Evolutionary conservation across 2,888 invertebrate genomes (phyloP), one percentile per base, ranked within the genome.

Genomic region (Drosophila ustulata): DNA sequence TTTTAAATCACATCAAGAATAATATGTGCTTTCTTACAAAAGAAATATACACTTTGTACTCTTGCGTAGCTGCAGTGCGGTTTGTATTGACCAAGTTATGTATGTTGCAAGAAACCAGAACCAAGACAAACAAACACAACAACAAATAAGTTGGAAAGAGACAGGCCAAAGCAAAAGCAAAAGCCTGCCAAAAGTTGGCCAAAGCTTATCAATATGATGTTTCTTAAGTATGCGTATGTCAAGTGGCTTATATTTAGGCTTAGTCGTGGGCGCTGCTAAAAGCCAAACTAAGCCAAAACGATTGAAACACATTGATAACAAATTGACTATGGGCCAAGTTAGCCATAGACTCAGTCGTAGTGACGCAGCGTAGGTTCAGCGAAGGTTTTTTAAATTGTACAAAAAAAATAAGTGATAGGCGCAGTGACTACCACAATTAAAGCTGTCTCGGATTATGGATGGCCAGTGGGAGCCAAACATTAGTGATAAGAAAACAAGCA

Each of bases 271-370:
- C 62, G 56, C 41, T 66, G 67, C 66, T 67, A 67, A 78, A 62
- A 69, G 66, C 53, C 81, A 66, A 73, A 81, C 55, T 81, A 77
- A 81, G 75, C 77, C 81, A 77, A 71, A 76, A 49, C 61, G 67
- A 83, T 78, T 71, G 61, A 71, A 71, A 55, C 64, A 59, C 71
- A 74, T 70, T 75, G 72, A 81, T 84, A 84, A 72, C 69, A 69
- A 71, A 69, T 81, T 71, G 76, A 81, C 66, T 70, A 55, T 50
- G 79, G 71, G 71, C 79, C 84, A 83, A 76, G 67, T 67, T 62
- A 65, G 63, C 45, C 45, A 80, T 59, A 32, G 34, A 26, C 37
- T 37, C 37, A 2, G 56, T 45, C 52, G 61, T 32, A 13, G 30
- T 45, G 18, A 37, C 25, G 3, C n/a, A 50, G 53, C 43, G 55